These are phyloP conservation scores for Drosophila tanythrix DNA, from an alignment of 2,888 invertebrate genomes.

Conservation along the genomic window DNA sequence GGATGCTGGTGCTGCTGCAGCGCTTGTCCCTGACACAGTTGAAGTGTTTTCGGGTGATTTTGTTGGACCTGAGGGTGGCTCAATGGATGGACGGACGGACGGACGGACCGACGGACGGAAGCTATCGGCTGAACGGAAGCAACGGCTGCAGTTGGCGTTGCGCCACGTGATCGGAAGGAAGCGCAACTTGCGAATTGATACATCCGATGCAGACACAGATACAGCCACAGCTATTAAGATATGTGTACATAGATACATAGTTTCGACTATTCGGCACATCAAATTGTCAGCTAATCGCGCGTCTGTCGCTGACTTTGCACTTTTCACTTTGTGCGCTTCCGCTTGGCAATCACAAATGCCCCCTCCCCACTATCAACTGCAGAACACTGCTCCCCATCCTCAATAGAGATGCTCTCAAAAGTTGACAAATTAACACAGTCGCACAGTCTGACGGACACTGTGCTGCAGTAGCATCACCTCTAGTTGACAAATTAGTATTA, in stretches of 20 bases:
- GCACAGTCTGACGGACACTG: slow-evolving; percentile 6
- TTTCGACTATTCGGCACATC: slow-evolving; percentile 27
- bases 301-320: slow-evolving; percentile 70
- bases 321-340: slow-evolving; percentile 41
- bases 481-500: neutral
- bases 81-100: slow-evolving; percentile 8
- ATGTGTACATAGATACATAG: slow-evolving; percentile 6
- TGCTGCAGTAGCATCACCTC: slow-evolving; percentile 14
- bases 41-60: slow-evolving; percentile 42
- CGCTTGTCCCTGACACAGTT: slow-evolving; percentile 33
- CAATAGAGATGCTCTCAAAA: neutral
- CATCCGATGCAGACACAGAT: slow-evolving; percentile 70
- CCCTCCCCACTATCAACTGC: neutral
- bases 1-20: slow-evolving; percentile 14
- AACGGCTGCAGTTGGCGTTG: slow-evolving; percentile 72
- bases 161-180: slow-evolving; percentile 80
- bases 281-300: slow-evolving; percentile 68
- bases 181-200: slow-evolving; percentile 80
- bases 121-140: slow-evolving; percentile 77
- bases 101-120: slow-evolving; percentile 64
- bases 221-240: slow-evolving; percentile 22
- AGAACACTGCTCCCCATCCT: too few species aligned
- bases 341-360: slow-evolving; percentile 4
- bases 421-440: slow-evolving; percentile 9
- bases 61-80: slow-evolving; percentile 23